Evolutionary conservation across 2,113 vertebrate genomes (phyloP).

Genomic region (Terrapene triunguis): DNA sequence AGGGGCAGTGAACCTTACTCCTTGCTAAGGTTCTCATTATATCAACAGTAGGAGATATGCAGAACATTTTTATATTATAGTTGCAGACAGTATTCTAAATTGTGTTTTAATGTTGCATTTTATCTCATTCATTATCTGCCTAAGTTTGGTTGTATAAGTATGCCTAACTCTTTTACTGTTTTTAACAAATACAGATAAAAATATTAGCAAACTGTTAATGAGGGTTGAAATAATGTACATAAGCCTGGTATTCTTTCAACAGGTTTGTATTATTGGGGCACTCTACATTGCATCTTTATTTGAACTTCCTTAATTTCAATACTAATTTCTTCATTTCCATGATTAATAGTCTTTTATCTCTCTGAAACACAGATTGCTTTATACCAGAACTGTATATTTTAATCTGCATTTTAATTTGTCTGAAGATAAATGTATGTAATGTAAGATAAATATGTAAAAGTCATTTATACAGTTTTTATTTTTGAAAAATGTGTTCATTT

Average conservation of each 20-base stretch:
- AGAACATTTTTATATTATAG: background rate
- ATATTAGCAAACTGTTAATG: background rate
- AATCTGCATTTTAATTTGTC: slow-evolving; percentile 1
- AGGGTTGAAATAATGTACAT: background rate
- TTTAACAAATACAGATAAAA: too few relatives aligned
- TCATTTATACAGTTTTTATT: background rate
- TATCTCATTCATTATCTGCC: background rate
- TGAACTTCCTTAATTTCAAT: background rate
- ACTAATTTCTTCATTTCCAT: background rate
- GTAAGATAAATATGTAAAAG: background rate
- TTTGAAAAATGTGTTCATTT: slow-evolving; percentile 25
- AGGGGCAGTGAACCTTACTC: background rate
- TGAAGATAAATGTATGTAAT: background rate
- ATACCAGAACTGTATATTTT: background rate
- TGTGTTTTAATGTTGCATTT: background rate
- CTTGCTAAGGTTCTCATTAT: background rate
- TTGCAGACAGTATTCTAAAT: background rate
- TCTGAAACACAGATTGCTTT: background rate
- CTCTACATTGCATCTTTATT: background rate
- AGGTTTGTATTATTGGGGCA: background rate
- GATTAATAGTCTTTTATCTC: background rate
- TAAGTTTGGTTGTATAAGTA: background rate
- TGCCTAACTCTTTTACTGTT: background rate
- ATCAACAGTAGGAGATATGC: background rate
- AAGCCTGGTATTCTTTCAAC: background rate